Conservation (phyloP, 2,888 invertebrate genomes). For the Hipparchia sbordonii region DNA sequence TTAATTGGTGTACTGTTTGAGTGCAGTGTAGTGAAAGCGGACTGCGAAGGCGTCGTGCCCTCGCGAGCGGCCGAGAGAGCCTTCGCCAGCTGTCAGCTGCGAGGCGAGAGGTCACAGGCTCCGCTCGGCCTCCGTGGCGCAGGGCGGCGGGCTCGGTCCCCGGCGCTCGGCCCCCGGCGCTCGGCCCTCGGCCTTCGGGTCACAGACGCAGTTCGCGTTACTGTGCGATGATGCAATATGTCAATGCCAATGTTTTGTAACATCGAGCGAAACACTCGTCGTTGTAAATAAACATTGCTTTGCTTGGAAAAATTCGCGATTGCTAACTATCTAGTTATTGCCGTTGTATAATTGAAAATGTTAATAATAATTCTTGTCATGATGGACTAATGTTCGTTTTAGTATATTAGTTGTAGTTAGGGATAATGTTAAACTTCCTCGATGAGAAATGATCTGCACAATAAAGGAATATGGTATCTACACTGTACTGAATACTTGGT, state of each 20-base stretch:
- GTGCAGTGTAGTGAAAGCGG: background rate
- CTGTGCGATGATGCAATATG: constrained; percentile 74
- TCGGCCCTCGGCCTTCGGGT: background rate
- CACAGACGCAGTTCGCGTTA: constrained; percentile 40
- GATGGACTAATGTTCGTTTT: background rate
- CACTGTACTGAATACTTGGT: background rate
- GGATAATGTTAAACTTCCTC: background rate
- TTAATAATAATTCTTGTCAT: background rate
- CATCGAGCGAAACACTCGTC: constrained; percentile 45
- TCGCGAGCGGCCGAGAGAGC: background rate
- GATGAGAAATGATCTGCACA: background rate
- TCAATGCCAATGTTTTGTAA: constrained; percentile 72
- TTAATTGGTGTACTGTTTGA: background rate
- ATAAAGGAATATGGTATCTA: background rate
- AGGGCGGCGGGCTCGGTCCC: background rate
- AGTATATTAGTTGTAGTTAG: background rate
- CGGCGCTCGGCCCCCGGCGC: background rate
- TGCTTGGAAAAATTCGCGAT: background rate
- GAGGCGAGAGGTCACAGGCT: background rate
- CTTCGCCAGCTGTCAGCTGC: constrained; percentile 7
- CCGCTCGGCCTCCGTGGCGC: background rate
- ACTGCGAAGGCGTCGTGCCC: background rate
- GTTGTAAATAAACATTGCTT: constrained; percentile 48
- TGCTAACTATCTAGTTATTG: background rate
- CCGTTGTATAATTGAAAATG: background rate